Conservation (phyloP, 2,797 vertebrate species). For the Poeciliopsis presidionis region DNA sequence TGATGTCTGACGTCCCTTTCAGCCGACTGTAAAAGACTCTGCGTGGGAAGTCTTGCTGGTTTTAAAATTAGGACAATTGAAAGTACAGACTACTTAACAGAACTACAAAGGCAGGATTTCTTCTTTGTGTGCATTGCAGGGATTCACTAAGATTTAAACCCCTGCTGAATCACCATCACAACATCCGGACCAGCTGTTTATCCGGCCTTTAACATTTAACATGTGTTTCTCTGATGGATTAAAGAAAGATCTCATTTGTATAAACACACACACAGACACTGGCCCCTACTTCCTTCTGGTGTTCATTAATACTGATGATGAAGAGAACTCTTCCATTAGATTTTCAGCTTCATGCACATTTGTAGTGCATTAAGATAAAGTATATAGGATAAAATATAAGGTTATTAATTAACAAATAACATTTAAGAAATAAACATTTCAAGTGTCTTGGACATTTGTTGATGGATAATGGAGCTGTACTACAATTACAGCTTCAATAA, state of each 20-base stretch:
- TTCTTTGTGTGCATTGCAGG: constrained; percentile 27
- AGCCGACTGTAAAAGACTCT: not conserved
- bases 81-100: constrained; percentile 7
- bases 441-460: not conserved
- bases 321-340: not conserved
- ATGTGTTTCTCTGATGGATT: not conserved
- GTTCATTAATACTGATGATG: not conserved
- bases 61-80: constrained; percentile 25
- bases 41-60: constrained; percentile 1
- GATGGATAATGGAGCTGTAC: not conserved
- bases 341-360: not conserved
- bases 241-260: constrained; percentile 1
- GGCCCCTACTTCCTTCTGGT: not conserved
- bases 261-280: not conserved
- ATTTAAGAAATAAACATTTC: no score
- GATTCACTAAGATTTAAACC: constrained; percentile 14
- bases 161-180: constrained; percentile 22
- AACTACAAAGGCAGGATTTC: constrained; percentile 14
- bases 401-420: not conserved
- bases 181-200: not conserved
- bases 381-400: not conserved
- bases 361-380: not conserved
- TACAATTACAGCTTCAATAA: no score
- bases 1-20: not conserved
- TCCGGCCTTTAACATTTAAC: not conserved